Percentiles rank a stretch among this genome's conserved stretches.
Conservation (phyloP, 2,888 invertebrate genomes). For the Trissolcus japonicus region DNA sequence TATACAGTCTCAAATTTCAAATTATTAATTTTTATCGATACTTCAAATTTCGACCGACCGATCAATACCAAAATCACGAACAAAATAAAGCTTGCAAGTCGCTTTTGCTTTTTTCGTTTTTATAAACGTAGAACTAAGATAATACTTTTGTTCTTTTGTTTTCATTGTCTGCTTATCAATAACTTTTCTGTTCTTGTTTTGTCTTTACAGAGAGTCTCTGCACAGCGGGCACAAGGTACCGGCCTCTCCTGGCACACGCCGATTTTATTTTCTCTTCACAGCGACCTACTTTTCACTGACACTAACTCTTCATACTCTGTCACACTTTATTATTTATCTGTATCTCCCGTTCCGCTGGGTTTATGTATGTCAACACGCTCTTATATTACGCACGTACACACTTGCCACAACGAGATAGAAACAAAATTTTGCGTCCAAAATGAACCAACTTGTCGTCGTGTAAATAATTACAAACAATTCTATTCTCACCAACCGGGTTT, state of each 20-base stretch:
- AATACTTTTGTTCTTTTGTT: constrained; percentile 26
- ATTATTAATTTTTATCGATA: no score
- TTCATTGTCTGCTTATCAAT: constrained; percentile 49
- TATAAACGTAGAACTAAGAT: constrained; percentile 4
- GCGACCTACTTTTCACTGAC: constrained; percentile 23
- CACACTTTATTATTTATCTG: constrained; percentile 33
- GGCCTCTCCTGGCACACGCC: constrained; percentile 59
- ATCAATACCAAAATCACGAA: no score
- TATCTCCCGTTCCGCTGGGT: constrained; percentile 40
- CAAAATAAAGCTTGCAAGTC: no score
- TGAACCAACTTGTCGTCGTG: not conserved
- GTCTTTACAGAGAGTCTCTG: constrained; percentile 75
- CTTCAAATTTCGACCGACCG: no score
- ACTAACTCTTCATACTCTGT: constrained; percentile 30
- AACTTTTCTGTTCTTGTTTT: constrained; percentile 72
- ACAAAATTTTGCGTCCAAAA: constrained; percentile 9
- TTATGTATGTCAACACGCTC: constrained; percentile 27
- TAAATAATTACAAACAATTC: not conserved
- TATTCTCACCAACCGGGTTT: no score
- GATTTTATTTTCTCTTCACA: constrained; percentile 52
- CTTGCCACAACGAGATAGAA: not conserved
- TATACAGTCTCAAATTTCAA: no score
- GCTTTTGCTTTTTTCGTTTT: constrained; percentile 14
- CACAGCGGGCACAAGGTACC: constrained; percentile 75
- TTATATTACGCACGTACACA: not conserved